Percentiles rank a stretch among this genome's conserved stretches.
Evolutionary conservation across 1,140 invertebrate species (phyloP).

Genomic region (Sycobia sp.): DNA sequence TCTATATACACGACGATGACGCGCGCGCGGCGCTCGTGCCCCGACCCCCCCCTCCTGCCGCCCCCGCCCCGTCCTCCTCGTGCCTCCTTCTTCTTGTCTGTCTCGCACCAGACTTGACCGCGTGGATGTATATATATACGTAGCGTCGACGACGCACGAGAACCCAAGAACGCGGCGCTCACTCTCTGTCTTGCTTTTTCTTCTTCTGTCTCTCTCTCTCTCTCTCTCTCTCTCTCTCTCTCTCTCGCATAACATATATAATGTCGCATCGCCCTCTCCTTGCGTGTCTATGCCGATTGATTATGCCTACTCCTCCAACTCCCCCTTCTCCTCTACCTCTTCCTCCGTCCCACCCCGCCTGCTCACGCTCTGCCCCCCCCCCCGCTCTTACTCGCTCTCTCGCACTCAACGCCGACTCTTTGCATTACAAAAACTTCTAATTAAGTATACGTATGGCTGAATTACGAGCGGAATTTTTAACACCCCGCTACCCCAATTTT

Average conservation of each 20-base stretch:
- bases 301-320: conserved; percentile 10
- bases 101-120: too few relatives aligned
- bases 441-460: too few relatives aligned
- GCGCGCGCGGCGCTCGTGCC: conserved; percentile 26
- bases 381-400: neutral
- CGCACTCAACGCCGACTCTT: neutral
- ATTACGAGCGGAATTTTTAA: too few relatives aligned
- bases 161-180: neutral
- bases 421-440: too few relatives aligned
- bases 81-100: conserved; percentile 2
- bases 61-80: conserved; percentile 15
- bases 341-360: conserved; percentile 25
- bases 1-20: too few relatives aligned
- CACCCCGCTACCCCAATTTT: too few relatives aligned
- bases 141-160: too few relatives aligned
- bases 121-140: too few relatives aligned
- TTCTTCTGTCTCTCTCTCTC: neutral
- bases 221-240: too few relatives aligned
- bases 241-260: too few relatives aligned
- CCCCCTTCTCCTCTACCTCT: neutral
- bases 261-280: too few relatives aligned
- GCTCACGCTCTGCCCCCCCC: conserved; percentile 19
- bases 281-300: too few relatives aligned
- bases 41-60: neutral
- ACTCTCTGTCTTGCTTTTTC: conserved; percentile 15